Evolutionary conservation across 2,888 invertebrate genomes (phyloP).

Genomic region (Balanococcus diminutus): DNA sequence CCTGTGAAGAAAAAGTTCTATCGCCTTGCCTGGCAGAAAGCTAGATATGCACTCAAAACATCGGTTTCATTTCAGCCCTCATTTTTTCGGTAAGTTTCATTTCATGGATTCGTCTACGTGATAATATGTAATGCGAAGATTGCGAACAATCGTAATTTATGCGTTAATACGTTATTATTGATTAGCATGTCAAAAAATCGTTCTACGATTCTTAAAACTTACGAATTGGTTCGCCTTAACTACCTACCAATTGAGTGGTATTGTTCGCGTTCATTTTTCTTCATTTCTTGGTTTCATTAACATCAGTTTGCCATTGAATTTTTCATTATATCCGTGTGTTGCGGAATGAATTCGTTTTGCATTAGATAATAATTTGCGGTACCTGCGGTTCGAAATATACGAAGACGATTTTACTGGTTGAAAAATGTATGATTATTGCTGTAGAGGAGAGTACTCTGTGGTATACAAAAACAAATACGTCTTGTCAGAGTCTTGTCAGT

Average conservation of each 20-base stretch:
- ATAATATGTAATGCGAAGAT: not conserved
- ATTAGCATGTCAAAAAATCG: conserved; percentile 24
- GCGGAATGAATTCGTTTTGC: not conserved
- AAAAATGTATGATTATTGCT: too few species aligned
- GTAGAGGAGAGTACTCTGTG: too few species aligned
- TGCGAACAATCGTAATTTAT: not conserved
- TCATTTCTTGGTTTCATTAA: not conserved
- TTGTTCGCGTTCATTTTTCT: conserved; percentile 9
- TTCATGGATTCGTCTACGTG: not conserved
- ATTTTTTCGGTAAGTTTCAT: conserved; percentile 53
- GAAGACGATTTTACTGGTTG: too few species aligned
- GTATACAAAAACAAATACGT: too few species aligned
- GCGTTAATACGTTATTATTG: conserved; percentile 15
- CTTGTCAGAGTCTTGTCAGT: too few species aligned
- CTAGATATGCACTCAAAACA: conserved; percentile 51
- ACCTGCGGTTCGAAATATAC: too few species aligned
- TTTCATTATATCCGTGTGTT: not conserved
- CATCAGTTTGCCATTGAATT: not conserved
- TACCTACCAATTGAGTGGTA: not conserved
- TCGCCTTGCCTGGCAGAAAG: conserved; percentile 48
- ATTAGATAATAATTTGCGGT: too few species aligned
- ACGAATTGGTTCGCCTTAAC: not conserved
- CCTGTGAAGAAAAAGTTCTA: conserved; percentile 46
- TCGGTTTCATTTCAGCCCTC: conserved; percentile 53
- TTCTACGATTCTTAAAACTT: not conserved